These are phyloP conservation scores for Tupaia chinensis DNA, from an alignment of 2,113 vertebrate genomes.

Conservation along the genomic window DNA sequence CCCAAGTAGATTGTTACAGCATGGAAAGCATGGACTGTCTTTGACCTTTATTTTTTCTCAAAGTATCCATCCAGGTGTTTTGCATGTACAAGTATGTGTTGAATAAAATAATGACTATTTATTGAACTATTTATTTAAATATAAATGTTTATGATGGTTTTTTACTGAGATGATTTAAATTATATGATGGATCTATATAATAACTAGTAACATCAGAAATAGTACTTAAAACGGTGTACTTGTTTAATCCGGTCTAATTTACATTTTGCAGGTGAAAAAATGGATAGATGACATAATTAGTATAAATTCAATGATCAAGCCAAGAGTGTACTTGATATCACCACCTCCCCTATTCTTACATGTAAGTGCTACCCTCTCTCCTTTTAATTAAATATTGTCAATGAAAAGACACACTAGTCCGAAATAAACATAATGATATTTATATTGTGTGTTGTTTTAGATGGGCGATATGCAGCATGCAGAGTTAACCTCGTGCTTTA, in stretches of 20 bases:
- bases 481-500: not conserved
- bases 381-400: not conserved
- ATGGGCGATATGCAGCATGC: not conserved
- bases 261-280: slow-evolving; percentile 30
- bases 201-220: slow-evolving; percentile 16
- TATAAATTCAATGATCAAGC: not conserved
- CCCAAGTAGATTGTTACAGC: not conserved
- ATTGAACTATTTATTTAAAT: slow-evolving; percentile 30
- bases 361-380: not conserved
- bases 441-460: too few relatives aligned
- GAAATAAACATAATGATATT: not conserved
- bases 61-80: not conserved
- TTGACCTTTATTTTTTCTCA: slow-evolving; percentile 33
- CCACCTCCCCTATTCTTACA: not conserved
- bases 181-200: not conserved
- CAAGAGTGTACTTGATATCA: not conserved
- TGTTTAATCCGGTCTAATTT: slow-evolving; percentile 35
- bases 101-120: slow-evolving; percentile 16
- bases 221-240: not conserved
- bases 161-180: not conserved
- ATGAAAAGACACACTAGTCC: not conserved
- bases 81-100: not conserved
- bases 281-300: not conserved
- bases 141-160: not conserved
- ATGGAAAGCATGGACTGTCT: not conserved